Conservation (phyloP, 2,888 invertebrate species). For the Ophion obscuratus region DNA sequence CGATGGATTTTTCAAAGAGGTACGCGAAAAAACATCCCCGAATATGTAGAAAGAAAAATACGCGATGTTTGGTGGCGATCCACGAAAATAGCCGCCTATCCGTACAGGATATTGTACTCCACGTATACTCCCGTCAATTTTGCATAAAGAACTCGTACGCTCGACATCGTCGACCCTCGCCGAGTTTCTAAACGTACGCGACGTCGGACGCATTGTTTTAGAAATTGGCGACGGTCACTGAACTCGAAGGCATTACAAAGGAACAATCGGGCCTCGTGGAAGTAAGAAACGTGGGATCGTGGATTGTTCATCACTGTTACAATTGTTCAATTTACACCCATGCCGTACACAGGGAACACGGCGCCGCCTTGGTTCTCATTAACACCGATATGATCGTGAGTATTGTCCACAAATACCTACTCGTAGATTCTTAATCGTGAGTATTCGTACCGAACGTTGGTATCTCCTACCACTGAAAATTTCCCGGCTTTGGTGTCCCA, state of each 20-base stretch:
- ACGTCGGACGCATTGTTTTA: slow-evolving; percentile 69
- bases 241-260: slow-evolving; percentile 85
- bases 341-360: slow-evolving; percentile 86
- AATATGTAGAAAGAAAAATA: neutral
- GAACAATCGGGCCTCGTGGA: slow-evolving; percentile 87
- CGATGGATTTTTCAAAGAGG: slow-evolving; percentile 89
- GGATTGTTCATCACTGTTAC: slow-evolving; percentile 87
- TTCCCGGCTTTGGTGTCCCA: too few species aligned
- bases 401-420: slow-evolving; percentile 60
- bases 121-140: neutral
- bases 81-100: too few species aligned
- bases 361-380: slow-evolving; percentile 85
- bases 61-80: neutral
- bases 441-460: too few species aligned
- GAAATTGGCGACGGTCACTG: slow-evolving; percentile 86
- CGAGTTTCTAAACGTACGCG: neutral
- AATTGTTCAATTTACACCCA: slow-evolving; percentile 88
- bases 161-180: neutral
- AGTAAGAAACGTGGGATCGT: slow-evolving; percentile 86
- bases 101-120: too few species aligned
- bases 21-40: slow-evolving; percentile 77
- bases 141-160: neutral
- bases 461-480: too few species aligned
- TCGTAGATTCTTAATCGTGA: too few species aligned
- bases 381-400: slow-evolving; percentile 87